phyloP scores from a whole-genome alignment of 2,888 invertebrate species.

The Monochamus alternatus region DNA sequence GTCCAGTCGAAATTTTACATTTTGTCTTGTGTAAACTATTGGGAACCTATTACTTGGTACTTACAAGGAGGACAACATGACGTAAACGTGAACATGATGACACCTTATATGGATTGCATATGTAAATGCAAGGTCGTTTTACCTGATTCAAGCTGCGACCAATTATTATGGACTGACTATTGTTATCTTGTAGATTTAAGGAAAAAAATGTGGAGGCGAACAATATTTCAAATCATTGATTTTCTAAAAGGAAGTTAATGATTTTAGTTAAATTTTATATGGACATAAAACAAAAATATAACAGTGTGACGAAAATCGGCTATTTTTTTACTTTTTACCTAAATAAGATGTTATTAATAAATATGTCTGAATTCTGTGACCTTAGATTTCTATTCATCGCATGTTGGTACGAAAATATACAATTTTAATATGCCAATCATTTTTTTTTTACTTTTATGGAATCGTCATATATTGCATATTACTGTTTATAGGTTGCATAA shows the following conservation, averaged over 20 bases:
- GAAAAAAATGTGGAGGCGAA: slow-evolving; percentile 9
- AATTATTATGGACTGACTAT: slow-evolving; percentile 23
- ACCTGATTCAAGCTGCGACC: slow-evolving; percentile 51
- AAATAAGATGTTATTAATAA: no score
- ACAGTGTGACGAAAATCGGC: no score
- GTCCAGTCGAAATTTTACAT: slow-evolving; percentile 32
- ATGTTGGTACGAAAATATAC: no score
- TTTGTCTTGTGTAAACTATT: slow-evolving; percentile 27
- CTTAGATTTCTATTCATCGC: no score
- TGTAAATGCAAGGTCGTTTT: slow-evolving; percentile 60
- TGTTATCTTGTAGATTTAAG: slow-evolving; percentile 16
- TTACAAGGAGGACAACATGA: slow-evolving; percentile 58
- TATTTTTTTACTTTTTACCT: no score
- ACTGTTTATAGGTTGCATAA: no score
- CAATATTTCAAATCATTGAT: slow-evolving; percentile 1
- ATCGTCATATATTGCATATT: no score
- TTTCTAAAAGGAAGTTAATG: neutral
- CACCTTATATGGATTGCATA: slow-evolving; percentile 64
- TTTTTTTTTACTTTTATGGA: no score
- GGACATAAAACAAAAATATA: no score
- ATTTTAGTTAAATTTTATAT: no score
- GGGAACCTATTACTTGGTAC: slow-evolving; percentile 48
- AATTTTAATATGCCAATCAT: no score
- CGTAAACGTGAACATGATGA: slow-evolving; percentile 62
- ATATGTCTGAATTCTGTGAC: no score